phyloP scores from a whole-genome alignment of 2,797 vertebrate species.

The Enteromius argenteus region DNA sequence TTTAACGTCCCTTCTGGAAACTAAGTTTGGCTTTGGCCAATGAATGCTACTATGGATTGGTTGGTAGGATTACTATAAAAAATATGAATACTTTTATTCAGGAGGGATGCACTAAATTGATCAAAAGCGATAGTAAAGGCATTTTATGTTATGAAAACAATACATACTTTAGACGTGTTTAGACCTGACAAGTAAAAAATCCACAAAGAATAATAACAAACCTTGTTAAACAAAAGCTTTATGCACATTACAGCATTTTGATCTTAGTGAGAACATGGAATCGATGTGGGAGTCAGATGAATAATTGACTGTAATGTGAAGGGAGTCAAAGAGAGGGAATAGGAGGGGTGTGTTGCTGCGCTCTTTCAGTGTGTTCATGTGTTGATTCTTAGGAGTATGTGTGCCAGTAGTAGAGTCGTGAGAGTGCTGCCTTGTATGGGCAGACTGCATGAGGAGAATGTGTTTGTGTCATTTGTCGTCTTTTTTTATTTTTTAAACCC shows the following conservation, averaged over 20 bases:
- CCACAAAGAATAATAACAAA: not conserved
- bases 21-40: no score
- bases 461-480: not conserved
- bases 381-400: conserved; percentile 48
- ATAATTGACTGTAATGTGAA: conserved; percentile 21
- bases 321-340: conserved; percentile 16
- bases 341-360: conserved; percentile 41
- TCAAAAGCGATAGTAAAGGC: not conserved
- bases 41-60: no score
- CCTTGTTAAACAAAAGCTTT: not conserved
- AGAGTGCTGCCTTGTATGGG: conserved; percentile 72
- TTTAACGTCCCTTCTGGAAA: no score
- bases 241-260: not conserved
- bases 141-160: not conserved
- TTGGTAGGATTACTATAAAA: no score
- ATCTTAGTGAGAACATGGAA: not conserved
- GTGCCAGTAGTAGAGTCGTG: conserved; percentile 43
- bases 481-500: not conserved
- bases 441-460: conserved; percentile 39
- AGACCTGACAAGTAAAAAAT: not conserved
- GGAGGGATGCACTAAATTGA: not conserved
- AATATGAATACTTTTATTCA: not conserved
- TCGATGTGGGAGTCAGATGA: conserved; percentile 6
- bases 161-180: not conserved
- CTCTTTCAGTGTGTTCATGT: conserved; percentile 49